Evolutionary conservation across 2,888 invertebrate genomes (phyloP), one percentile per base, ranked within the genome.

Genomic region (Oxytorus armatus): DNA sequence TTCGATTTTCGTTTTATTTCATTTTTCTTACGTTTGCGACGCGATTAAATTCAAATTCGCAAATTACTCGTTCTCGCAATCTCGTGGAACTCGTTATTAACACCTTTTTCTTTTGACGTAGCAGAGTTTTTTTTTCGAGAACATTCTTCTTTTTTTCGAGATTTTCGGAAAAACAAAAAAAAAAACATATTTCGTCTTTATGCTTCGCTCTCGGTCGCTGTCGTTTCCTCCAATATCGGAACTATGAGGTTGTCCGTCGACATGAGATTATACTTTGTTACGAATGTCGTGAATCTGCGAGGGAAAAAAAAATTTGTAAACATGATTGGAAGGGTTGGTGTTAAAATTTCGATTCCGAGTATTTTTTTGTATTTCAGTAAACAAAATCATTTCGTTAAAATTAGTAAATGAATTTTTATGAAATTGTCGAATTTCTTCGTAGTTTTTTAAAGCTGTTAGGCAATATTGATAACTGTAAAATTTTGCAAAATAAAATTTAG

Each of bases 211-310:
- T 90, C 90, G 16, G 87, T 87, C 53, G 93, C 92, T 86, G 93
- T 93, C 47, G 94, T 93, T 87, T 96, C 96, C 90, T 97, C 97
- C 92, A 97, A 94, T 90, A 99, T 99, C 73, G 99, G 99, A 85
- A 99, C 97, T 92, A 99, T 99, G 83, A 99, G 94, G 93, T 98
- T 99, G 92, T 99, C 99, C 92, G 97, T 97, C 14, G 98, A 98
- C 97, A 99, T 99, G 83, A 99, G 95, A 92, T 97, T 97, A 93
- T 99, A 99, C 93, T 99, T 99, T 85, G 97, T 98, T 74, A 99
- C 99, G 94, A 99, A 99, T 88, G 96, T 96, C 69, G 99, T 99
- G 93, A 99, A 99, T 90, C 97, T 92, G 83, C 14, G 84, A 79
- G 53, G 73, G 65, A 39, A 3, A 23, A 47, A 18, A 53, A 51